Evolutionary conservation across 2,888 invertebrate species (phyloP).

Genomic region (Kuschelorhynchus macadamiae): DNA sequence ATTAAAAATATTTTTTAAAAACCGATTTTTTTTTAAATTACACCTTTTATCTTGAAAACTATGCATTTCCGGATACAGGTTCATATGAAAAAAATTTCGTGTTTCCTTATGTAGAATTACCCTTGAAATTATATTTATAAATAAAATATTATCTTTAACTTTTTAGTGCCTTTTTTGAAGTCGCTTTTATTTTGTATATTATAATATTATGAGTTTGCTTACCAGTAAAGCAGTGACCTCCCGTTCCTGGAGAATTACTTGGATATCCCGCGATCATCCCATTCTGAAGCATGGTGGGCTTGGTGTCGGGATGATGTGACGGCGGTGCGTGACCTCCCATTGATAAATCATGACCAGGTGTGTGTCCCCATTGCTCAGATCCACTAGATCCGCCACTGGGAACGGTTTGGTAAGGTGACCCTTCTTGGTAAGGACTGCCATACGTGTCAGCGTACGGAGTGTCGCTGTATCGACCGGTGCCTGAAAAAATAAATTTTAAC

Average conservation of each 20-base stretch:
- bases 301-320: constrained; percentile 65
- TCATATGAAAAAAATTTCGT: no score
- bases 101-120: no score
- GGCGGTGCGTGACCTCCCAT: constrained; percentile 63
- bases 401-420: constrained; percentile 82
- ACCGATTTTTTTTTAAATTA: no score
- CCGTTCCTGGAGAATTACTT: constrained; percentile 69
- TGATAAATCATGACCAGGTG: constrained; percentile 71
- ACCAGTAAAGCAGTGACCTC: constrained; percentile 42
- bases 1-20: no score
- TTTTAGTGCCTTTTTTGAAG: no score
- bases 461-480: constrained; percentile 70
- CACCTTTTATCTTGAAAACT: no score
- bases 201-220: no score
- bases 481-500: no score
- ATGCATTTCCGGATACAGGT: no score
- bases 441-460: constrained; percentile 73
- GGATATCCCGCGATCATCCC: constrained; percentile 73
- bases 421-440: constrained; percentile 68
- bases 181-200: no score
- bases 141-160: no score
- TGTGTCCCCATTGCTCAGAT: constrained; percentile 68
- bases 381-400: constrained; percentile 66
- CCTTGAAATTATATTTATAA: no score
- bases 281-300: constrained; percentile 72